Evolutionary conservation across 1,140 invertebrate genomes (phyloP).

Genomic region (Ceratosolen solmsi): DNA sequence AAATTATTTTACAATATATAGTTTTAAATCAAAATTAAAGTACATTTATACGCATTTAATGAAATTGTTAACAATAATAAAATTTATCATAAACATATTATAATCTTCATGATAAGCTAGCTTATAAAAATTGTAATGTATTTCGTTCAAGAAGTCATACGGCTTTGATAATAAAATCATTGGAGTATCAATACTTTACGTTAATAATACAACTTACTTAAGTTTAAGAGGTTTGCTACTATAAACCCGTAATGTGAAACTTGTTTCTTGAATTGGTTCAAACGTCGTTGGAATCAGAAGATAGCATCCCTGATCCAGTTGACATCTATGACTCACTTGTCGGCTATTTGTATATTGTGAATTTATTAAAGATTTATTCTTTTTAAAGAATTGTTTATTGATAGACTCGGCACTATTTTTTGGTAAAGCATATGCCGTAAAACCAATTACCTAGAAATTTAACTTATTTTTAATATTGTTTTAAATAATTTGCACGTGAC

Average conservation of each 20-base stretch:
- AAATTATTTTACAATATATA: too few relatives aligned
- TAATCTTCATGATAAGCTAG: not conserved
- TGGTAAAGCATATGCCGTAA: slow-evolving; percentile 88
- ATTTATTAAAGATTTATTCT: slow-evolving; percentile 89
- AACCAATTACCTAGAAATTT: slow-evolving; percentile 84
- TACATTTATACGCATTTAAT: too few relatives aligned
- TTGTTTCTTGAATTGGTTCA: slow-evolving; percentile 91
- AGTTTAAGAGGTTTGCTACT: slow-evolving; percentile 88
- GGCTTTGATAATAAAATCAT: not conserved
- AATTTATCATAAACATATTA: not conserved
- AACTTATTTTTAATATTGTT: not conserved
- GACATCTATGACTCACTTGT: slow-evolving; percentile 87
- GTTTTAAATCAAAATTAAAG: too few relatives aligned
- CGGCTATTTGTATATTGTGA: slow-evolving; percentile 94
- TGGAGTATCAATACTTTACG: not conserved
- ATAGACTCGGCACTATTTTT: slow-evolving; percentile 81
- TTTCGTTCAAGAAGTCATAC: not conserved
- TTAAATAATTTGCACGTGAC: not conserved
- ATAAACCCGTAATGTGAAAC: slow-evolving; percentile 87
- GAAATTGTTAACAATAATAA: too few relatives aligned
- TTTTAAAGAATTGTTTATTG: slow-evolving; percentile 87
- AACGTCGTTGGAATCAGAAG: slow-evolving; percentile 92
- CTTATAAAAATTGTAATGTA: not conserved
- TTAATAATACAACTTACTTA: slow-evolving; percentile 74
- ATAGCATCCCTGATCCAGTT: slow-evolving; percentile 88